Percentiles rank a stretch among this genome's conserved stretches.
These are phyloP conservation scores for Lepidotrigona ventralis DNA, from an alignment of 1,140 invertebrate genomes.

Conservation along the genomic window DNA sequence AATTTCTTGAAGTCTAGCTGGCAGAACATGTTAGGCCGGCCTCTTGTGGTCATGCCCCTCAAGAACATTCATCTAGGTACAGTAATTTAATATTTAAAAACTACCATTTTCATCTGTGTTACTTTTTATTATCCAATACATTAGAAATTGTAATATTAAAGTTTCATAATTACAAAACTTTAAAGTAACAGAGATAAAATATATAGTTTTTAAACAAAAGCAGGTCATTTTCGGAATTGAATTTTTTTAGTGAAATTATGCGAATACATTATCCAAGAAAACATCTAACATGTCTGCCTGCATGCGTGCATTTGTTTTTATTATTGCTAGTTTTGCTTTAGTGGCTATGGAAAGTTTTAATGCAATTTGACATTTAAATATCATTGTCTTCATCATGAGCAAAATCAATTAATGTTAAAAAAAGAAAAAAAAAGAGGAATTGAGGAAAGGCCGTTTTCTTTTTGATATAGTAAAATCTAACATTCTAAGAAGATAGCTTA, in stretches of 20 bases:
- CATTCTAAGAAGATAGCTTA: slow-evolving; percentile 54
- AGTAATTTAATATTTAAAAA: slow-evolving; percentile 67
- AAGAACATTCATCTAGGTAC: slow-evolving; percentile 96
- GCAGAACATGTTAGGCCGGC: slow-evolving; percentile 96
- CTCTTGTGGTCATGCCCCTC: slow-evolving; percentile 93
- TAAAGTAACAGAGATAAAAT: slow-evolving; percentile 43
- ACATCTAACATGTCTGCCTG: slow-evolving; percentile 62
- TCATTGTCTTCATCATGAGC: slow-evolving; percentile 35
- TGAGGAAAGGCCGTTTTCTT: slow-evolving; percentile 20
- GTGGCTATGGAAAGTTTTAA: slow-evolving; percentile 40
- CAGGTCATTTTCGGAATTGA: slow-evolving; percentile 18
- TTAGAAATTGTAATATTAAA: slow-evolving; percentile 10
- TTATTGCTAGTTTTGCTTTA: slow-evolving; percentile 41
- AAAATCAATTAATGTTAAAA: slow-evolving; percentile 38
- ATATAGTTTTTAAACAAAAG: slow-evolving; percentile 41
- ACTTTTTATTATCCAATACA: slow-evolving; percentile 23
- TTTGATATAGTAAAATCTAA: slow-evolving; percentile 25
- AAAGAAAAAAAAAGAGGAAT: slow-evolving; percentile 28
- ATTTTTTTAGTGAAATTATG: slow-evolving; percentile 27
- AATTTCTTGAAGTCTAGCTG: slow-evolving; percentile 98
- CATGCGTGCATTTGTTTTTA: slow-evolving; percentile 58
- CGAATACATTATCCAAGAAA: slow-evolving; percentile 28
- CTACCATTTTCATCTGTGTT: slow-evolving; percentile 53
- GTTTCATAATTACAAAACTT: background rate
- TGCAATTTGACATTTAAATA: slow-evolving; percentile 3